phyloP scores from a whole-genome alignment of 1,140 invertebrate genomes.

The Ridgeia piscesae region DNA sequence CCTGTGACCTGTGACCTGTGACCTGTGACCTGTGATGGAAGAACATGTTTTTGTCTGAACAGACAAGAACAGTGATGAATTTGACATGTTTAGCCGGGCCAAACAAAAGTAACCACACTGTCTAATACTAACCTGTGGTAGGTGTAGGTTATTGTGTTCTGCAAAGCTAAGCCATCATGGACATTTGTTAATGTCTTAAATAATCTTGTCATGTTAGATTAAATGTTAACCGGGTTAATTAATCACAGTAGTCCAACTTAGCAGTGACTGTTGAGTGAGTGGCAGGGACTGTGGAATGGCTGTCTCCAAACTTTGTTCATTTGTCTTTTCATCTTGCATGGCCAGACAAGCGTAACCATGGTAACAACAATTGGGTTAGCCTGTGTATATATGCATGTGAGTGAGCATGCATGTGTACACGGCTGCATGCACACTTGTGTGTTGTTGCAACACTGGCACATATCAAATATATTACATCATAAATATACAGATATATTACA shows the following conservation, averaged over 20 bases:
- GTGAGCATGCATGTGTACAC: too few relatives aligned
- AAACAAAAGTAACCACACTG: neutral
- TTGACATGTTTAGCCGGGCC: neutral
- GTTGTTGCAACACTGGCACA: neutral
- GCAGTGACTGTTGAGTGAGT: neutral
- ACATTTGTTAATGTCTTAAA: neutral
- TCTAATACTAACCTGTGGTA: too few relatives aligned
- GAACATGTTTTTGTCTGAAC: neutral
- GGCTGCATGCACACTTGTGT: neutral
- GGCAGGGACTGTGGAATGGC: too few relatives aligned
- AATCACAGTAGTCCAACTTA: neutral
- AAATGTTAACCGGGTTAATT: neutral
- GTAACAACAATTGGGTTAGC: neutral
- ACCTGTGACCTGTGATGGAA: too few relatives aligned
- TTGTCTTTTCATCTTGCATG: neutral
- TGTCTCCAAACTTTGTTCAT: neutral
- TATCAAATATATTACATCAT: too few relatives aligned
- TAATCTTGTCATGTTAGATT: neutral
- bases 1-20: too few relatives aligned
- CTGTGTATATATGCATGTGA: neutral
- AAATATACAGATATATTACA: too few relatives aligned
- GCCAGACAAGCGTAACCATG: neutral
- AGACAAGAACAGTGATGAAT: neutral
- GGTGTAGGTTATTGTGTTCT: neutral
- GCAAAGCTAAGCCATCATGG: neutral